Conservation (phyloP, 2,888 invertebrate genomes). For the Lycophotia porphyrea region DNA sequence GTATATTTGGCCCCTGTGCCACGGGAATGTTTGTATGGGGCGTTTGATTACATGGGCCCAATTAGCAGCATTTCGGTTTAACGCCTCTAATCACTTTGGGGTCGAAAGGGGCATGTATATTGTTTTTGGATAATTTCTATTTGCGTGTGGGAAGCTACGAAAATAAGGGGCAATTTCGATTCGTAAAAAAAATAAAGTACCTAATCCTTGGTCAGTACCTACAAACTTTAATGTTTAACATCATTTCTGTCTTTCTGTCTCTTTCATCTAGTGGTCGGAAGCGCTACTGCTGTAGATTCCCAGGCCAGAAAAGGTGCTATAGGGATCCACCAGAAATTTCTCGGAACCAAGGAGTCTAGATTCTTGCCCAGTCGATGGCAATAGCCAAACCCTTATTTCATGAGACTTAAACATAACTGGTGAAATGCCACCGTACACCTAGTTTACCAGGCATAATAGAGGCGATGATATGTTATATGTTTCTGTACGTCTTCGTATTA, state of each 20-base stretch:
- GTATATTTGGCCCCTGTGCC: slow-evolving; percentile 22
- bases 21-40: slow-evolving; percentile 47
- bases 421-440: neutral
- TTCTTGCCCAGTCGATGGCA: neutral
- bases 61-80: slow-evolving; percentile 53
- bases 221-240: neutral
- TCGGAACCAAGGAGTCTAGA: too few relatives aligned
- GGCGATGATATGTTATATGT: neutral
- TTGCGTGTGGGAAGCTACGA: neutral
- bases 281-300: neutral
- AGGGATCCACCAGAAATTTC: too few relatives aligned
- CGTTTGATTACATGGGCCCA: slow-evolving; percentile 51
- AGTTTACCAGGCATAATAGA: neutral
- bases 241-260: neutral
- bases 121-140: slow-evolving; percentile 53
- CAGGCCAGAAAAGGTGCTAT: too few relatives aligned
- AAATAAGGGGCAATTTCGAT: slow-evolving; percentile 10
- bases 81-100: slow-evolving; percentile 44
- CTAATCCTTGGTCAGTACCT: neutral
- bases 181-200: neutral
- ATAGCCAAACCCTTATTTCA: neutral
- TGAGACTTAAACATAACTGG: neutral
- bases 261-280: neutral
- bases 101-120: slow-evolving; percentile 36
- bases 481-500: neutral